Evolutionary conservation across 2,888 invertebrate genomes (phyloP).

Genomic region (Megamerina dolium): DNA sequence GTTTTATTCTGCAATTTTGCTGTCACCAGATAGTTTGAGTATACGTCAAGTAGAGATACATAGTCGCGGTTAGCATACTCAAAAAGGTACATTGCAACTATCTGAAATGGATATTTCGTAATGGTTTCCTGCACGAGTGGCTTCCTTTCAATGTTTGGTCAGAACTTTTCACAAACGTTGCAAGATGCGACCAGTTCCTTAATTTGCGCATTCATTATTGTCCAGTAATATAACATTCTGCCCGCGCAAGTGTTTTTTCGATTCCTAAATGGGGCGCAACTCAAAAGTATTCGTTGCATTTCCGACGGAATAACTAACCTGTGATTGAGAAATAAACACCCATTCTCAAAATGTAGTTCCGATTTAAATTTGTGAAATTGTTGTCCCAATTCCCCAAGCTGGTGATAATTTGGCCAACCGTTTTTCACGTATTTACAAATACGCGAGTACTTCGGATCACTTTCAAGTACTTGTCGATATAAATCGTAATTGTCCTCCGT

Average conservation of each 20-base stretch:
- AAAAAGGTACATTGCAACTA: background rate
- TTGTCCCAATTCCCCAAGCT: background rate
- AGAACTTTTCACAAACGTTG: background rate
- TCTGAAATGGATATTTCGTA: background rate
- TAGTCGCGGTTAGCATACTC: background rate
- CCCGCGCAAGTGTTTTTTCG: background rate
- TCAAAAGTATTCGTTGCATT: background rate
- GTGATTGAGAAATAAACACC: background rate
- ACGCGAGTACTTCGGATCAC: background rate
- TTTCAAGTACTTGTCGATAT: background rate
- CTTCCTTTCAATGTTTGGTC: background rate
- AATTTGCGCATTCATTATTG: background rate
- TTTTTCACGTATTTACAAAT: background rate
- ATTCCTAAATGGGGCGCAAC: background rate
- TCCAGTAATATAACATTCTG: background rate
- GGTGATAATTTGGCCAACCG: background rate
- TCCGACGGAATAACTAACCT: background rate
- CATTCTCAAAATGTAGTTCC: background rate
- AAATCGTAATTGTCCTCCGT: background rate
- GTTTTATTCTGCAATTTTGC: background rate
- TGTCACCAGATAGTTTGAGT: background rate
- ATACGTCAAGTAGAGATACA: background rate
- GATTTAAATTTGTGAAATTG: background rate
- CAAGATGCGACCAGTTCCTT: background rate
- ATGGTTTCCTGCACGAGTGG: background rate